Base-by-base conservation (phyloP, 2,888 invertebrate genomes). In the Meganola albula region DNA sequence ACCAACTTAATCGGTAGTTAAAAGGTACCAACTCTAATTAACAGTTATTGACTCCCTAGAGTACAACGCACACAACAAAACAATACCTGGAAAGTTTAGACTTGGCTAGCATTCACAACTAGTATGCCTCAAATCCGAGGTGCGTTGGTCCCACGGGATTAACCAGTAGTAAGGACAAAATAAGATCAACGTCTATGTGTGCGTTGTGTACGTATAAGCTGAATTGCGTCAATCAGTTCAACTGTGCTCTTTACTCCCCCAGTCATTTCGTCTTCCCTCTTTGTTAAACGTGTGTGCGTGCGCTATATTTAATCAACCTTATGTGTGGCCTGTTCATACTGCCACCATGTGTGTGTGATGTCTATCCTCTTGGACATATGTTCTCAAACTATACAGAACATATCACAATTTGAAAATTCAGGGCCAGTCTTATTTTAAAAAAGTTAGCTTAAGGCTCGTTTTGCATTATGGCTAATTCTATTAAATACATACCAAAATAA, bases 71-170 rank as follows among this genome's bases (percentile, higher is more conserved):
- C 51, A 67, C 60, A 61, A 48, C 12, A 40, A 62, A 57, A 56
- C 53, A 52, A 51, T 58, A 55, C 50, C 49, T 64, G 60, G 65
- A 73, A 70, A 74, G 68, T 54, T 53, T 48, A 46, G 61, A 57
- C 68, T 66, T 66, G 64, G 62, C 66, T 63, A 61, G 74, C 74
- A 77, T 79, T 77, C 73, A 74, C 65, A 72, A 70, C 62, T 55
- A 71, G 58, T 57, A 67, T 75, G 74, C 71, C 73, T 71, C 60
- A 65, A 65, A 62, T 58, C 52, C 48, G 53, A 64, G 73, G 77
- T 74, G 66, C 79, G 65, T 76, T 68, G 72, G 71, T 79, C 80
- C 70, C 82, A 68, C 77, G 82, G 83, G 84, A 80, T 74, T 72
- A 73, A 55, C 65, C 59, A 67, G 71, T 75, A 74, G 74, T 80